A percentile compares a stretch with the other conserved stretches of the same genome.
These are phyloP conservation scores for Parnassius smintheus DNA, from an alignment of 2,888 invertebrate species.

Conservation along the genomic window DNA sequence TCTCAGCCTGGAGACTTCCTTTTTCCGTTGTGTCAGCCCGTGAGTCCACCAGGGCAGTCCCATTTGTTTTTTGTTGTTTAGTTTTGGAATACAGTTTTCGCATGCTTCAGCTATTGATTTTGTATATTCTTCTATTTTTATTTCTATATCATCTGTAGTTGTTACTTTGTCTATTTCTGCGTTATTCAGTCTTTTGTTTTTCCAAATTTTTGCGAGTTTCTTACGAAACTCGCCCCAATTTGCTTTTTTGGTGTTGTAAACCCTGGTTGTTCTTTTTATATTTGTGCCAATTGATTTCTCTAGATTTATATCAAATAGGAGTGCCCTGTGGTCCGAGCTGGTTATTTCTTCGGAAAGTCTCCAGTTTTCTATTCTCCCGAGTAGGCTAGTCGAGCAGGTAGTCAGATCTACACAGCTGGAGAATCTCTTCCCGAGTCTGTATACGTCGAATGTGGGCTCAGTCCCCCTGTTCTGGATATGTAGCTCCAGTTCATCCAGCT, in stretches of 20 bases:
- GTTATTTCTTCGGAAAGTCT: not conserved
- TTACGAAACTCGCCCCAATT: slow-evolving; percentile 21
- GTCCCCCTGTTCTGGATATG: not conserved
- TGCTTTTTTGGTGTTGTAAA: slow-evolving; percentile 19
- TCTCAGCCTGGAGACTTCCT: slow-evolving; percentile 1
- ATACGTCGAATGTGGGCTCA: not conserved
- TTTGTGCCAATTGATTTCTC: not conserved
- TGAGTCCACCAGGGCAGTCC: slow-evolving; percentile 18
- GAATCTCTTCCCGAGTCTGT: not conserved
- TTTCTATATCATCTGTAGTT: slow-evolving; percentile 5
- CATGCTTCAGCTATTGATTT: slow-evolving; percentile 3
- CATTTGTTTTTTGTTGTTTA: not conserved
- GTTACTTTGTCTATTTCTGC: slow-evolving; percentile 11
- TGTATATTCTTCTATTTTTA: slow-evolving; percentile 4
- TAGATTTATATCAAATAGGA: not conserved
- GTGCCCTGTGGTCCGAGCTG: not conserved
- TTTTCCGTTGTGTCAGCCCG: slow-evolving; percentile 11
- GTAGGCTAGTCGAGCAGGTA: not conserved
- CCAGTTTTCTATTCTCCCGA: not conserved
- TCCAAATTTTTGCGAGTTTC: slow-evolving; percentile 2
- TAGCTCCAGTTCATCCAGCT: not conserved
- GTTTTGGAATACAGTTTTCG: slow-evolving; percentile 2
- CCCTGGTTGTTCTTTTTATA: slow-evolving; percentile 12
- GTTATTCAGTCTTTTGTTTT: slow-evolving; percentile 3
- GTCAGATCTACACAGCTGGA: not conserved